Conservation (phyloP, 2,888 invertebrate genomes). For the Atrina japonica region DNA sequence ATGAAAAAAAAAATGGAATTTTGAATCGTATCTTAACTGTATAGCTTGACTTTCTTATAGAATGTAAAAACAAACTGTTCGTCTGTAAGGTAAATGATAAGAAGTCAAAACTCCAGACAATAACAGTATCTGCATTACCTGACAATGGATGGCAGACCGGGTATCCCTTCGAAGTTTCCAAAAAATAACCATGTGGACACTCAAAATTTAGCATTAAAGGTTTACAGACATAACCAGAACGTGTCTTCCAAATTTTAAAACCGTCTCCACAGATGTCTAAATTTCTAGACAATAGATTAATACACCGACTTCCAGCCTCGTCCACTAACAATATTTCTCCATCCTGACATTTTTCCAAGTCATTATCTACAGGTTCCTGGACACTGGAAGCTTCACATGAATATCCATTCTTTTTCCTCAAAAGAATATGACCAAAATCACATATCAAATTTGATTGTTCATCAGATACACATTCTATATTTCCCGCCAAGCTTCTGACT, state of each 20-base stretch:
- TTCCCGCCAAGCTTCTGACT: background rate
- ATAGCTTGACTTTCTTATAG: too few relatives aligned
- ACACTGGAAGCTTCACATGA: background rate
- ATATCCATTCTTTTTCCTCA: conserved; percentile 12
- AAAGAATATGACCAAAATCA: conserved; percentile 26
- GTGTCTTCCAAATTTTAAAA: conserved; percentile 38
- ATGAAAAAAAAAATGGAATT: too few relatives aligned
- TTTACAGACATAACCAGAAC: conserved; percentile 40
- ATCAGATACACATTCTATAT: conserved; percentile 40
- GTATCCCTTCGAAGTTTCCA: conserved; percentile 6
- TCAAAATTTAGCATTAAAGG: conserved; percentile 30
- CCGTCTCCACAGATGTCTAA: conserved; percentile 48
- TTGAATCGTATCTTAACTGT: too few relatives aligned
- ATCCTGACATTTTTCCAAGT: conserved; percentile 18
- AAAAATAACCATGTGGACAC: conserved; percentile 46
- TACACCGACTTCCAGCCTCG: conserved; percentile 30
- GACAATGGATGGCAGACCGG: conserved; percentile 36
- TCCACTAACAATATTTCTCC: conserved; percentile 35
- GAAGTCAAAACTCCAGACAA: too few relatives aligned
- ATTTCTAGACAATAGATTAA: conserved; percentile 18
- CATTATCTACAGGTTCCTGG: too few relatives aligned
- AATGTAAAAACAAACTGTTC: too few relatives aligned
- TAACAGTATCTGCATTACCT: too few relatives aligned
- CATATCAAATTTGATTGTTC: conserved; percentile 42
- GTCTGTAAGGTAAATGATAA: too few relatives aligned